Conservation (phyloP, 2,797 vertebrate species). For the Benthosema pterotum region DNA sequence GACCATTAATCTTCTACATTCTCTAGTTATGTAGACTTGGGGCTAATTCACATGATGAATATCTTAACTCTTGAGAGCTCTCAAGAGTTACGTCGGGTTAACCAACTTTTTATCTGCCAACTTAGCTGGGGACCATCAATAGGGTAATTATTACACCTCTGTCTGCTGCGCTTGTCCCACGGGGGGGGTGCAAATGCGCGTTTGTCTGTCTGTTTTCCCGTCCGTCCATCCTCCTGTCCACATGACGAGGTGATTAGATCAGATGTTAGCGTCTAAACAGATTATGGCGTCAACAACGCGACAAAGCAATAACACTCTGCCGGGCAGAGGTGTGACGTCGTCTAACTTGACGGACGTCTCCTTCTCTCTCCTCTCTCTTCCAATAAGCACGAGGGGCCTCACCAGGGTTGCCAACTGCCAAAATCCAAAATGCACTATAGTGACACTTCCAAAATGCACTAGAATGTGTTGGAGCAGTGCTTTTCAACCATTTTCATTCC, state of each 20-base stretch:
- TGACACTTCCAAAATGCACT: too few species aligned
- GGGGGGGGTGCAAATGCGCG: neutral
- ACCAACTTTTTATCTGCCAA: too few species aligned
- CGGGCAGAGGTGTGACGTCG: constrained; percentile 40
- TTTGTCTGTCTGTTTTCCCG: neutral
- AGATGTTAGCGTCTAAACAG: constrained; percentile 50
- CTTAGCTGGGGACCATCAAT: too few species aligned
- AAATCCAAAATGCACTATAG: too few species aligned
- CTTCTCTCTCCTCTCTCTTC: constrained; percentile 60
- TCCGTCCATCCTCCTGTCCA: constrained; percentile 37
- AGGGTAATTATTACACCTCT: neutral
- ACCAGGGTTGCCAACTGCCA: too few species aligned
- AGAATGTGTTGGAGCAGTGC: too few species aligned
- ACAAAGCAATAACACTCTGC: constrained; percentile 56
- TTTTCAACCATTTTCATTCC: too few species aligned
- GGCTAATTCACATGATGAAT: too few species aligned
- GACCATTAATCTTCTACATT: too few species aligned
- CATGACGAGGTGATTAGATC: constrained; percentile 52
- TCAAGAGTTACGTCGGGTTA: too few species aligned
- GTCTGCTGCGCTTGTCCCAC: neutral
- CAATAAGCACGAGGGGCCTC: constrained; percentile 35
- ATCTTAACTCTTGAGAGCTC: too few species aligned
- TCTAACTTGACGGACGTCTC: constrained; percentile 56
- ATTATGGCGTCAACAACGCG: constrained; percentile 45
- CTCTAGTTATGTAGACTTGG: too few species aligned